Conservation (phyloP, 2,113 vertebrate genomes). For the Xenopus borealis region DNA sequence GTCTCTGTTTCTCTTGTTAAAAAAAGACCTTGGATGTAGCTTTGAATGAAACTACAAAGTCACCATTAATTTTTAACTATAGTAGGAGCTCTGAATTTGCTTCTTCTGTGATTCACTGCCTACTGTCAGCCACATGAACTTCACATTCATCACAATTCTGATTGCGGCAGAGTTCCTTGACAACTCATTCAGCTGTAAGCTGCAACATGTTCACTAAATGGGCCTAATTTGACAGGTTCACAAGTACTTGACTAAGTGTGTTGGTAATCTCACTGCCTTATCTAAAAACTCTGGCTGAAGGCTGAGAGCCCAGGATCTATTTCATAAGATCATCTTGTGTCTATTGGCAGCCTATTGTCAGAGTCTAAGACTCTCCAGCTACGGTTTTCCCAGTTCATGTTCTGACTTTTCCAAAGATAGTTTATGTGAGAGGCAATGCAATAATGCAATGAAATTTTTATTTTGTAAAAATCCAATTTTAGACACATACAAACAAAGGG, state of each 20-base stretch:
- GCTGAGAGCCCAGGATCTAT: not conserved
- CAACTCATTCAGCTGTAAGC: constrained; percentile 37
- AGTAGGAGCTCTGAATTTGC: constrained; percentile 21
- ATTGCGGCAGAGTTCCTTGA: constrained; percentile 11
- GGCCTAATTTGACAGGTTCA: constrained; percentile 42
- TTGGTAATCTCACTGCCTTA: constrained; percentile 34
- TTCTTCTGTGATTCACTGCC: constrained; percentile 38
- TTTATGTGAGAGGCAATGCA: no score
- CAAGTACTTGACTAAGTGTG: constrained; percentile 38
- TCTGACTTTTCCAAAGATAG: no score
- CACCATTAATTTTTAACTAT: constrained; percentile 30
- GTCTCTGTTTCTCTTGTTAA: constrained; percentile 13
- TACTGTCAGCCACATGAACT: constrained; percentile 29
- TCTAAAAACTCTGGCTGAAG: constrained; percentile 19
- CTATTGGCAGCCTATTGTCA: not conserved
- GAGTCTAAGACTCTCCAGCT: no score
- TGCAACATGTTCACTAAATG: constrained; percentile 43
- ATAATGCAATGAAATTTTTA: no score
- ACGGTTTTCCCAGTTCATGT: no score
- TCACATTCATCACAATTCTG: constrained; percentile 41
- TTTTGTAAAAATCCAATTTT: no score
- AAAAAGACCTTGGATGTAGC: constrained; percentile 27
- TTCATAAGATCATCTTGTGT: not conserved
- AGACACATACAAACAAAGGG: no score
- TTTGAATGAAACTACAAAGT: constrained; percentile 31